phyloP scores from a whole-genome alignment of 1,140 invertebrate species.

The Carposina sasakii region DNA sequence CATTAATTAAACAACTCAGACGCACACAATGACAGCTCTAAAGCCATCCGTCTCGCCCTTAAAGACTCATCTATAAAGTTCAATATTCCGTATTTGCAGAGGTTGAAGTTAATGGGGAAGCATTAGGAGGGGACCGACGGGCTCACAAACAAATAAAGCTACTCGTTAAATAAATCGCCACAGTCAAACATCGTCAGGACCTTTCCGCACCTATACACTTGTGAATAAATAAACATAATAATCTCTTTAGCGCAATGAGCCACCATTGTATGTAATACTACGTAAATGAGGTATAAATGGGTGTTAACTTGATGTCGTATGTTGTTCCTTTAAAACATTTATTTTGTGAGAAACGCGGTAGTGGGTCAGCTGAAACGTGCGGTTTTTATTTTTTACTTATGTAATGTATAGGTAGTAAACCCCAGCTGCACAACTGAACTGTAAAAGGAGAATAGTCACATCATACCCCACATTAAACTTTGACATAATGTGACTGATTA shows the following conservation, averaged over 20 bases:
- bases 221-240: slow-evolving; percentile 36
- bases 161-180: slow-evolving; percentile 45
- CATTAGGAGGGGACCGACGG: slow-evolving; percentile 32
- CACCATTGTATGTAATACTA: not conserved
- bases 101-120: slow-evolving; percentile 36
- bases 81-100: slow-evolving; percentile 30
- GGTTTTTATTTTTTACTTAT: no score
- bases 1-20: slow-evolving; percentile 36
- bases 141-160: slow-evolving; percentile 42
- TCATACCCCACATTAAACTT: no score
- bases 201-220: slow-evolving; percentile 38
- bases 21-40: slow-evolving; percentile 14
- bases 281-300: no score
- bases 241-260: slow-evolving; percentile 18
- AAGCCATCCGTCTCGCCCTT: slow-evolving; percentile 13
- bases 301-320: no score
- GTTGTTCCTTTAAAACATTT: no score
- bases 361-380: no score
- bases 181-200: slow-evolving; percentile 39
- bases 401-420: no score
- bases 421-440: no score
- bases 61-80: slow-evolving; percentile 26
- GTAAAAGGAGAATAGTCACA: no score
- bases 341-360: no score
- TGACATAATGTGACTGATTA: no score